Percentiles rank a stretch among this genome's conserved stretches.
Evolutionary conservation across 2,888 invertebrate species (phyloP).

Genomic region (Microchrysa polita): DNA sequence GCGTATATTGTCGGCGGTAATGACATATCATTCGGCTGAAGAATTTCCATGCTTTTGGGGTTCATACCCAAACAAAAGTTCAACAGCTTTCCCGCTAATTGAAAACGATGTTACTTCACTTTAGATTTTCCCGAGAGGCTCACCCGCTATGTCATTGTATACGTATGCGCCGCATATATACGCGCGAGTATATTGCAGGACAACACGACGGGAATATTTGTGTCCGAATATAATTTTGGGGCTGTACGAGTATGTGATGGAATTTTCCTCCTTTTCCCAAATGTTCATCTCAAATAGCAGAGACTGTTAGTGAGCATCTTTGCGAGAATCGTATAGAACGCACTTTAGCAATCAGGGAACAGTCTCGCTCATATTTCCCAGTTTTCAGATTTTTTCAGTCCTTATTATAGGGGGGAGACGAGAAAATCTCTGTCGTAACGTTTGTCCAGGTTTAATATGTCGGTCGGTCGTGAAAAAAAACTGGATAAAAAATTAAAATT

Average conservation of each 20-base stretch:
- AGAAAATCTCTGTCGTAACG: constrained; percentile 12
- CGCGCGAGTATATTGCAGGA: too few relatives aligned
- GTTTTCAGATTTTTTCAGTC: not conserved
- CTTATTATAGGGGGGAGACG: constrained; percentile 8
- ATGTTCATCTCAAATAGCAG: constrained; percentile 31
- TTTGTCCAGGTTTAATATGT: constrained; percentile 29
- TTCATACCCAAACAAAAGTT: constrained; percentile 44
- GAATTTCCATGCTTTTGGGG: not conserved
- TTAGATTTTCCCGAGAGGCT: constrained; percentile 23
- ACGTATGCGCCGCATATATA: constrained; percentile 12
- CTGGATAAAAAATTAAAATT: not conserved
- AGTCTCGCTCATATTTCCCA: constrained; percentile 4
- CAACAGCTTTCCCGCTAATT: constrained; percentile 46
- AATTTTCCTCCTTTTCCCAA: constrained; percentile 30
- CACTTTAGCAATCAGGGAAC: constrained; percentile 2
- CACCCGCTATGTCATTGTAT: not conserved
- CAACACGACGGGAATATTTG: not conserved
- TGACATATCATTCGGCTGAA: not conserved
- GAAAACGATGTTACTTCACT: constrained; percentile 39
- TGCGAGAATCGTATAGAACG: constrained; percentile 32
- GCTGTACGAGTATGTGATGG: constrained; percentile 35
- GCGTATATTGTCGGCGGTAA: not conserved
- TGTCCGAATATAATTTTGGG: too few relatives aligned
- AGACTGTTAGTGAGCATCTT: constrained; percentile 28
- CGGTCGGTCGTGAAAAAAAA: constrained; percentile 21